Evolutionary conservation across 2,888 invertebrate species (phyloP), one percentile per base, ranked within the genome.

Genomic region (Xanthia icteritia): DNA sequence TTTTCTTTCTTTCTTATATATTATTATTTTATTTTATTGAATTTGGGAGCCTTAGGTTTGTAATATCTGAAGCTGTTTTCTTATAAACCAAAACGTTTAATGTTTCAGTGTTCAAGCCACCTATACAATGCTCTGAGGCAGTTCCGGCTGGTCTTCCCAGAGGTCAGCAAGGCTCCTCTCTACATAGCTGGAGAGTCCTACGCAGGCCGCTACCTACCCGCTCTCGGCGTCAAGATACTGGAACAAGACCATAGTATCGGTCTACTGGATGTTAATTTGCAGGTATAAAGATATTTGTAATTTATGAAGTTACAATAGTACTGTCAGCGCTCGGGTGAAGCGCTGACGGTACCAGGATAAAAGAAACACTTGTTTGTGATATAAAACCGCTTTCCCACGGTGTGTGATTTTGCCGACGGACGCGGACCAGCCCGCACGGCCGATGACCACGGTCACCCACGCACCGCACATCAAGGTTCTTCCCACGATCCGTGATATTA

Each of bases 151-250:
- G 84, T 98, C 9, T 98, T 97, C 91, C 97, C 97, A 0, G 96
- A 97, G 72, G 93, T 97, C 20, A 94, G 95, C 66, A 82, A 86
- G 6, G 97, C 97, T 66, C 97, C 97, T 4, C 96, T 98, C 78
- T 98, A 97, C 91, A 94, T 97, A 0, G 97, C 97, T 0, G 98
- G 98, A 13, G 97, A 98, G 91, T 97, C 97, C 0, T 97, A 97
- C 89, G 97, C 97, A 2, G 97, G 97, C 45, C 94, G 95, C 64
- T 96, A 96, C 87, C 92, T 96, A 5, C 97, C 97, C 0, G 97
- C 97, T 0, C 92, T 98, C 5, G 97, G 96, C 4, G 79, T 90
- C 48, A 93, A 92, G 82, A 93, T 96, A 23, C 77, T 92, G 20
- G 90, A 93, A 20, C 90, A 90, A 66, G 90, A 90, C n/a, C 72